Conservation (phyloP, 35 echinoderm and acorn worm species). For the Heliocidaris tuberculata region DNA sequence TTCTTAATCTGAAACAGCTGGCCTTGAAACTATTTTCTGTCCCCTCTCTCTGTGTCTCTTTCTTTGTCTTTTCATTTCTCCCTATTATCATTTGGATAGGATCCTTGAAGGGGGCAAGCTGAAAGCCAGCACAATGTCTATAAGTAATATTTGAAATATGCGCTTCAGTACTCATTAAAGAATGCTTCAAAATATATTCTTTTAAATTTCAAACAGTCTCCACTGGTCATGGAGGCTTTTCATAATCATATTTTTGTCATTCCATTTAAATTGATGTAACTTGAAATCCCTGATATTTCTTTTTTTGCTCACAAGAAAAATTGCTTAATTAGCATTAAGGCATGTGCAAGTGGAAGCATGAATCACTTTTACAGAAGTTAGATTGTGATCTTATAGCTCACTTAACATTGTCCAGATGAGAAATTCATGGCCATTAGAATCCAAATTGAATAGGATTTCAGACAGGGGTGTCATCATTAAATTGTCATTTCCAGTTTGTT, state of each 20-base stretch:
- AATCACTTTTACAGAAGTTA: no score
- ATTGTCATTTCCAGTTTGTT: constrained; percentile 16
- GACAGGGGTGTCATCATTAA: background rate
- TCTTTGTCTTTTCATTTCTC: background rate
- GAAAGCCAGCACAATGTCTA: background rate
- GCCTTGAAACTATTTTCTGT: background rate
- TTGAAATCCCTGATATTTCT: no score
- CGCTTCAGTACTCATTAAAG: no score
- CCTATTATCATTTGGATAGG: background rate
- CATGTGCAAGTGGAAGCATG: no score
- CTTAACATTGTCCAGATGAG: background rate
- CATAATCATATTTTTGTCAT: no score
- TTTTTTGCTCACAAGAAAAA: no score
- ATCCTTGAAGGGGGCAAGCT: background rate
- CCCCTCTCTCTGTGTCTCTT: background rate
- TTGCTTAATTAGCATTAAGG: no score
- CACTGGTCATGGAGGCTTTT: no score
- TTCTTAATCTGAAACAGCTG: background rate
- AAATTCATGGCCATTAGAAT: background rate
- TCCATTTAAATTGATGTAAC: no score
- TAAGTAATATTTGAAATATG: no score
- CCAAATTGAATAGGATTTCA: background rate
- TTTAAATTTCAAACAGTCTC: no score
- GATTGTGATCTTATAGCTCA: background rate
- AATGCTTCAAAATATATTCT: no score